Conservation (phyloP, 2,113 vertebrate species). For the Gymnocephalus cernua region DNA sequence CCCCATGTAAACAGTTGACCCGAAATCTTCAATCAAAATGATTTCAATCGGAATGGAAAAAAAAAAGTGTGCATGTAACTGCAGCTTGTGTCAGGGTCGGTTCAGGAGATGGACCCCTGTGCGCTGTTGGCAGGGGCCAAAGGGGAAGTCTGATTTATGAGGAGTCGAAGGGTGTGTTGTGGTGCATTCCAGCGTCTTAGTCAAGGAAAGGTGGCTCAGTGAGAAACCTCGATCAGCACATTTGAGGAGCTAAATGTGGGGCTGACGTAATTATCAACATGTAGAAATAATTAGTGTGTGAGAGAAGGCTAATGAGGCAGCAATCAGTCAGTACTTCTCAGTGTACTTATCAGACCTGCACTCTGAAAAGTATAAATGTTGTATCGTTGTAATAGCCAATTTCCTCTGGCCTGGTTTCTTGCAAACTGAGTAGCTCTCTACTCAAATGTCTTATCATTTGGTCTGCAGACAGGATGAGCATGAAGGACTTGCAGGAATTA, state of each 20-base stretch:
- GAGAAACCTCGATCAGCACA: background rate
- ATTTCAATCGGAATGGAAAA: too few relatives aligned
- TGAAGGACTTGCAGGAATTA: background rate
- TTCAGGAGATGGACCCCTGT: background rate
- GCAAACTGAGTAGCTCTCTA: background rate
- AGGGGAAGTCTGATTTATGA: conserved; percentile 18
- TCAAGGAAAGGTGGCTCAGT: background rate
- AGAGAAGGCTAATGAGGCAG: background rate
- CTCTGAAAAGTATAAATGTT: background rate
- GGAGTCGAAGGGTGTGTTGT: conserved; percentile 41
- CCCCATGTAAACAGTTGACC: too few relatives aligned
- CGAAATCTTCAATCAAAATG: too few relatives aligned
- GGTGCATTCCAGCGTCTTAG: conserved; percentile 18
- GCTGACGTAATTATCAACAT: background rate
- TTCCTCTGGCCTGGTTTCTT: background rate
- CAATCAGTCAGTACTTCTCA: background rate
- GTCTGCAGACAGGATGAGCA: background rate
- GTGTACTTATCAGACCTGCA: background rate
- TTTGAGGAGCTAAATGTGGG: background rate
- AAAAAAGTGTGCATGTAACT: too few relatives aligned
- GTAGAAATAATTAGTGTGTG: background rate
- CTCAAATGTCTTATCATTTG: background rate
- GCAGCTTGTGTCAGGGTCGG: too few relatives aligned
- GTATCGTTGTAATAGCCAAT: background rate
- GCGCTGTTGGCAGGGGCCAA: conserved; percentile 2